A percentile compares a stretch with the other conserved stretches of the same genome.
Evolutionary conservation across 1,140 invertebrate genomes (phyloP).

Genomic region (Drosophila varians): DNA sequence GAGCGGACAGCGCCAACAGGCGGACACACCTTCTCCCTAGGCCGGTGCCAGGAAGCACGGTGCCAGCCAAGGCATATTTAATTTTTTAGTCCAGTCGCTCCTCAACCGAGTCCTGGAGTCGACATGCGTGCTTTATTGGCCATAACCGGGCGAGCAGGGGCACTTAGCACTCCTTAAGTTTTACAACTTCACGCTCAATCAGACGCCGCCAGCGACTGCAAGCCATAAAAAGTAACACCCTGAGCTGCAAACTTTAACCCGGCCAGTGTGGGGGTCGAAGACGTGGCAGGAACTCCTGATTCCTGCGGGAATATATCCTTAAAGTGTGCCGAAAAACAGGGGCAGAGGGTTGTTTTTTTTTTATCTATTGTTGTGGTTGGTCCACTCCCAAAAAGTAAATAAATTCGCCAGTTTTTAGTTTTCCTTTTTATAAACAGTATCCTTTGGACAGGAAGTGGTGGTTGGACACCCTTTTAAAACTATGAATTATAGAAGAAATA

Average conservation of each 20-base stretch:
- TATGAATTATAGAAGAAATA: too few relatives aligned
- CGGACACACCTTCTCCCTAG: conserved; percentile 35
- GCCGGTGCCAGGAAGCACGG: conserved; percentile 4
- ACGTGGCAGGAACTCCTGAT: neutral
- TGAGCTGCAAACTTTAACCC: conserved; percentile 72
- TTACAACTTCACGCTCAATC: conserved; percentile 80
- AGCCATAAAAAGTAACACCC: conserved; percentile 55
- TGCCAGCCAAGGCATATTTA: conserved; percentile 52
- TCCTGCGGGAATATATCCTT: conserved; percentile 20
- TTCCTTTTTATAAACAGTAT: too few relatives aligned
- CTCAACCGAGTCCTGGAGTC: neutral
- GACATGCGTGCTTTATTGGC: conserved; percentile 65
- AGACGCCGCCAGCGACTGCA: conserved; percentile 30
- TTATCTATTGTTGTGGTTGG: conserved; percentile 29
- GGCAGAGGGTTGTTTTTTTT: conserved; percentile 12
- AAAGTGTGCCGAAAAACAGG: conserved; percentile 14
- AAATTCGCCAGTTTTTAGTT: too few relatives aligned
- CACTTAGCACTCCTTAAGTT: conserved; percentile 82
- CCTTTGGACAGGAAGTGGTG: too few relatives aligned
- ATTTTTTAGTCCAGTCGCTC: conserved; percentile 36
- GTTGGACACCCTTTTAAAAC: neutral
- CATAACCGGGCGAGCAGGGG: conserved; percentile 48
- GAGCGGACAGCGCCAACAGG: neutral
- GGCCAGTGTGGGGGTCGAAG: neutral
- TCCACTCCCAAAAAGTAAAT: conserved; percentile 26